A percentile compares a stretch with the other conserved stretches of the same genome.
Evolutionary conservation across 2,888 invertebrate species (phyloP).

Genomic region (Tipula vernalis): DNA sequence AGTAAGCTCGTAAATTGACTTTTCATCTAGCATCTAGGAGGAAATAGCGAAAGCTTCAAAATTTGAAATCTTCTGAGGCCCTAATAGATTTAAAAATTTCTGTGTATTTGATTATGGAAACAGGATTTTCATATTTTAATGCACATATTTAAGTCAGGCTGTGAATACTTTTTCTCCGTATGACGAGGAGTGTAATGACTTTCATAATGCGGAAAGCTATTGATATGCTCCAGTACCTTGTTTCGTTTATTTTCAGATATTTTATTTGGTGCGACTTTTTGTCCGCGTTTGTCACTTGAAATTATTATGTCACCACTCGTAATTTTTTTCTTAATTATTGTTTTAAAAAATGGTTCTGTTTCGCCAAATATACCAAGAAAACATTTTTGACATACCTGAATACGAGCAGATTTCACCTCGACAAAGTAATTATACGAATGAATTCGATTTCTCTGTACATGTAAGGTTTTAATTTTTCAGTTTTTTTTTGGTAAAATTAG

Average conservation of each 20-base stretch:
- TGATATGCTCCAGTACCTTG: neutral
- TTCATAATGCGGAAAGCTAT: neutral
- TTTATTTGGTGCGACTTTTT: too few relatives aligned
- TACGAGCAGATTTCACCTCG: neutral
- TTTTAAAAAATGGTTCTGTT: neutral
- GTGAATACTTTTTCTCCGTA: neutral
- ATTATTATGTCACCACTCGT: neutral
- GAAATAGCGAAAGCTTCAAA: too few relatives aligned
- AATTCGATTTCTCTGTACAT: too few relatives aligned
- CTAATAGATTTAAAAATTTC: neutral
- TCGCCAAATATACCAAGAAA: neutral
- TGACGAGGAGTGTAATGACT: neutral
- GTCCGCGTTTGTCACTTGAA: neutral
- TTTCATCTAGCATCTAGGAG: too few relatives aligned
- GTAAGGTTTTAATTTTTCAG: neutral
- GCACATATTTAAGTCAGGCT: neutral
- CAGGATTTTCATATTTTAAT: neutral
- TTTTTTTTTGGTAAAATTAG: neutral
- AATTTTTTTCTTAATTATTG: neutral
- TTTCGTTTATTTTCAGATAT: too few relatives aligned
- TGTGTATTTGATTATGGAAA: neutral
- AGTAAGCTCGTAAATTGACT: too few relatives aligned
- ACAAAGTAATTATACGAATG: too few relatives aligned
- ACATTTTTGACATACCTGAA: neutral
- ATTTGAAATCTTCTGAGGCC: too few relatives aligned